Percentiles rank a stretch among this genome's conserved stretches.
Conservation (phyloP, 2,888 invertebrate species). For the Peribatodes rhomboidaria region DNA sequence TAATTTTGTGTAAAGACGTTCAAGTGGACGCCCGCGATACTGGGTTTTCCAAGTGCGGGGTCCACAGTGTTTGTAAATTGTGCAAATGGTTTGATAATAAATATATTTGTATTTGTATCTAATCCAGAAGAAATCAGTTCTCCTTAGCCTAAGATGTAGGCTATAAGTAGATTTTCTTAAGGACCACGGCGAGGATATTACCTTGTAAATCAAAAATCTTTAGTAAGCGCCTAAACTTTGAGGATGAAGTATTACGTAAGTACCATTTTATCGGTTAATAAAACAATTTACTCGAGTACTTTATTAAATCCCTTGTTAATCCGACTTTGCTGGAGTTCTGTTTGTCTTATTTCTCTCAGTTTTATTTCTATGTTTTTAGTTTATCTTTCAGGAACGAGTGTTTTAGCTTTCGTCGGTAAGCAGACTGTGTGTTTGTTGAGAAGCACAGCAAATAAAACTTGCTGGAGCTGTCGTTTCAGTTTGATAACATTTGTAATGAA, state of each 20-base stretch:
- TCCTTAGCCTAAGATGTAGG: too few species aligned
- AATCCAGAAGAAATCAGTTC: too few species aligned
- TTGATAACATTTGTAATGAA: constrained; percentile 35
- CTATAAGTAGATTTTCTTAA: too few species aligned
- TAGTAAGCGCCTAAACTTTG: background rate
- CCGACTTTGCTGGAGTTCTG: constrained; percentile 6
- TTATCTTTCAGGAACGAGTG: constrained; percentile 21
- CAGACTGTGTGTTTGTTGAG: constrained; percentile 28
- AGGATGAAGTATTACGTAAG: constrained; percentile 16
- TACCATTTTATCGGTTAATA: constrained; percentile 29
- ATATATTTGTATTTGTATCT: too few species aligned
- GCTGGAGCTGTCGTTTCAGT: constrained; percentile 23
- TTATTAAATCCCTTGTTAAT: constrained; percentile 21
- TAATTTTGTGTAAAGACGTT: too few species aligned
- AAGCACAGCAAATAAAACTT: constrained; percentile 27
- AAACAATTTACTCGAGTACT: constrained; percentile 21
- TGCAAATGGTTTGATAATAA: too few species aligned
- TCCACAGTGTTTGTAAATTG: too few species aligned
- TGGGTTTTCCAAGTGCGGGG: too few species aligned
- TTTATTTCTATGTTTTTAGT: constrained; percentile 25
- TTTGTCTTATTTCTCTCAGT: constrained; percentile 17
- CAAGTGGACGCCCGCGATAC: too few species aligned
- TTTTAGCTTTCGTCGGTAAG: constrained; percentile 21
- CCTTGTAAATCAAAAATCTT: constrained; percentile 1
- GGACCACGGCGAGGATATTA: background rate